These are phyloP conservation scores for Sciaenops ocellatus DNA, from an alignment of 2,797 vertebrate species.

Conservation along the genomic window DNA sequence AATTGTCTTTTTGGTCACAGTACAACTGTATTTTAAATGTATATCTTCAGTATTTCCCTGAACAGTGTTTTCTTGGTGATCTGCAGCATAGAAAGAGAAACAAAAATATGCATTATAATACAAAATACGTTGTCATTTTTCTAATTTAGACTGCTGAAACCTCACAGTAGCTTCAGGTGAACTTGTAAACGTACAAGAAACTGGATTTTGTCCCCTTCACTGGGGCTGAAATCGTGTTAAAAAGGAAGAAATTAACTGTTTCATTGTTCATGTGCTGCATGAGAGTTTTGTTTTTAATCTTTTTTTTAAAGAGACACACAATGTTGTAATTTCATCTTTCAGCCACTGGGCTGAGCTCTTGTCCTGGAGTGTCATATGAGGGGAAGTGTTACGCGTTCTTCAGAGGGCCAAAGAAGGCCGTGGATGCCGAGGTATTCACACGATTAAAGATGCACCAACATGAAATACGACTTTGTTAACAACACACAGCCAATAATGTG, in stretches of 20 bases:
- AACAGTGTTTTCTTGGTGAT: too few species aligned
- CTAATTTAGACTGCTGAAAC: background rate
- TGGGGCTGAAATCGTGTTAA: background rate
- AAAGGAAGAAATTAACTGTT: too few species aligned
- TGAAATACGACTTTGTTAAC: background rate
- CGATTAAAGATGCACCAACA: background rate
- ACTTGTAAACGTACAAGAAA: too few species aligned
- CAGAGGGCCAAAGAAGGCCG: conserved; percentile 27
- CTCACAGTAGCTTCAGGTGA: background rate
- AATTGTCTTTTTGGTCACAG: too few species aligned
- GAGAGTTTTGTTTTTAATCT: background rate
- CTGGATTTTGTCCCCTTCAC: background rate
- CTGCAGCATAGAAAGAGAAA: background rate
- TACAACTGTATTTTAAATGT: too few species aligned
- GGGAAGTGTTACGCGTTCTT: conserved; percentile 73
- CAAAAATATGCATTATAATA: background rate
- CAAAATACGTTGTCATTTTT: too few species aligned
- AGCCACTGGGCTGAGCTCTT: conserved; percentile 61
- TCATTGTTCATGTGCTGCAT: background rate
- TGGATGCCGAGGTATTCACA: conserved; percentile 66
- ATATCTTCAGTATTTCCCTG: too few species aligned
- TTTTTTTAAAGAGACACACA: background rate
- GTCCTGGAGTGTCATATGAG: conserved; percentile 38
- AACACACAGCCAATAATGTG: background rate
- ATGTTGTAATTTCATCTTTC: conserved; percentile 44